Percentiles rank a stretch among this genome's conserved stretches.
phyloP scores from a whole-genome alignment of 2,113 vertebrate species.

The Carassius gibelio region DNA sequence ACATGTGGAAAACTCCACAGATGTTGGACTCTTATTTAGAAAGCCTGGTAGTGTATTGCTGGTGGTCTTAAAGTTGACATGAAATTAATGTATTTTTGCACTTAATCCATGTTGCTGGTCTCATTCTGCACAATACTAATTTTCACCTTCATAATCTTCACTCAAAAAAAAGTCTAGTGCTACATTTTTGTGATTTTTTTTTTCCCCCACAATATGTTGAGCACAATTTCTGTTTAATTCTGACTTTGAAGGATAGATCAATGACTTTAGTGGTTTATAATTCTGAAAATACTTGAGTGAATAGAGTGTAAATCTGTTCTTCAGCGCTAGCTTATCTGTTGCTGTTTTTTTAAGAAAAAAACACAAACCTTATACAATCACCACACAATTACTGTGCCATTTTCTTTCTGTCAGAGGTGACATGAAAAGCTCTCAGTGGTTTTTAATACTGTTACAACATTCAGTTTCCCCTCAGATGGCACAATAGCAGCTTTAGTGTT shows the following conservation, averaged over 20 bases:
- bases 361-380: neutral
- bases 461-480: conserved; percentile 4
- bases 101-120: neutral
- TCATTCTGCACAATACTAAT: neutral
- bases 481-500: conserved; percentile 3
- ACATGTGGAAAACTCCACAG: neutral
- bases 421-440: conserved; percentile 9
- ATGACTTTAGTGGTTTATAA: neutral
- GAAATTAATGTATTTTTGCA: neutral
- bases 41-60: neutral
- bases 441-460: conserved; percentile 4
- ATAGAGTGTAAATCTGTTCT: neutral
- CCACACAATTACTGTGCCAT: neutral
- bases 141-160: neutral
- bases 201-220: neutral
- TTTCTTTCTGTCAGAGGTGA: conserved; percentile 1
- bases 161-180: neutral
- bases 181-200: neutral
- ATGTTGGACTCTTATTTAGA: neutral
- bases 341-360: neutral
- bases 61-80: neutral
- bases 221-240: neutral
- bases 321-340: neutral
- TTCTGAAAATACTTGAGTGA: neutral
- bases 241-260: neutral